Evolutionary conservation across 1,140 invertebrate species (phyloP).

Genomic region (Drosophila kanapiae): DNA sequence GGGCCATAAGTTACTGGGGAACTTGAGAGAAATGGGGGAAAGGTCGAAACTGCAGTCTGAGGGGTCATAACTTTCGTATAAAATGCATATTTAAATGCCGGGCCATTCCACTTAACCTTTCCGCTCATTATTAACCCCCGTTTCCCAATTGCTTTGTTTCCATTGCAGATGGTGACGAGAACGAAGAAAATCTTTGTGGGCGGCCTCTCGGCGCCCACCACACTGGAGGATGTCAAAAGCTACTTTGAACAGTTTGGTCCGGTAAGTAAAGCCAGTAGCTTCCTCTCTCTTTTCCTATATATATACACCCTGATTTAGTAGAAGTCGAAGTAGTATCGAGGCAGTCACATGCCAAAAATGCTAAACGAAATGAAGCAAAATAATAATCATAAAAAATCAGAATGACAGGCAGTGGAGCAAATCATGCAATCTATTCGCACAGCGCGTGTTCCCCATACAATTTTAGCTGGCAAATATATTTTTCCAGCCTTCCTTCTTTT

Average conservation of each 20-base stretch:
- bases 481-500: background rate
- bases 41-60: conserved; percentile 3
- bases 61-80: conserved; percentile 70
- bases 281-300: background rate
- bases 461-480: conserved; percentile 26
- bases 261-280: conserved; percentile 91
- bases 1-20: conserved; percentile 71
- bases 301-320: background rate
- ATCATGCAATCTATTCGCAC: conserved; percentile 77
- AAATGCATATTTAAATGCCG: conserved; percentile 79
- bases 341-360: conserved; percentile 52
- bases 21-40: conserved; percentile 10
- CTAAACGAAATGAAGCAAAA: conserved; percentile 62
- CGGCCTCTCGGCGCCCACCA: conserved; percentile 99
- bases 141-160: background rate
- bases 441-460: conserved; percentile 43
- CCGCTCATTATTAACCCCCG: conserved; percentile 27
- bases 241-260: conserved; percentile 99
- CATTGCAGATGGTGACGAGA: conserved; percentile 99
- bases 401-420: conserved; percentile 74
- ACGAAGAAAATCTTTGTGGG: conserved; percentile 99
- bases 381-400: conserved; percentile 73
- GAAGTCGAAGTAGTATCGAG: background rate
- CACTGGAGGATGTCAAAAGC: conserved; percentile 99
- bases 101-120: conserved; percentile 63